Percentiles rank a stretch among this genome's conserved stretches.
phyloP scores from a whole-genome alignment of 2,797 vertebrate genomes.

The Brachyalestes nurse region DNA sequence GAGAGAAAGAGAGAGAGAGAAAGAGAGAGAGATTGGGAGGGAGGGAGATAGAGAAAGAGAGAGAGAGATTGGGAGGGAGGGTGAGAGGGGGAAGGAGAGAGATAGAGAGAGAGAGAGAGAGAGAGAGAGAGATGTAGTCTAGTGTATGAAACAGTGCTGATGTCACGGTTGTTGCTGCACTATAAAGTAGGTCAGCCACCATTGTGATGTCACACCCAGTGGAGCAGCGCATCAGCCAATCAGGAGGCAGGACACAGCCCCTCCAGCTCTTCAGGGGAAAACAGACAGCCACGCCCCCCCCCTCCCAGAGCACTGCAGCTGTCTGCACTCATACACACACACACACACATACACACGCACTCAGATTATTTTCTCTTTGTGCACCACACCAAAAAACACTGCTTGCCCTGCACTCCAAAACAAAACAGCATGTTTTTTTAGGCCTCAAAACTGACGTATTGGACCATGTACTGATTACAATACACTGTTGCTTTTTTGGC shows the following conservation, averaged over 20 bases:
- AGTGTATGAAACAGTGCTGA: conserved; percentile 62
- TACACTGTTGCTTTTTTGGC: no score
- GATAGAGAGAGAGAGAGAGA: no score
- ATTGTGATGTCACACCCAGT: conserved; percentile 71
- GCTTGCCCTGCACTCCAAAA: background rate
- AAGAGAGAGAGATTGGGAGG: background rate
- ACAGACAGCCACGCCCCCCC: conserved; percentile 45
- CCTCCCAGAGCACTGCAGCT: conserved; percentile 57
- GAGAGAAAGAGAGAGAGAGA: background rate
- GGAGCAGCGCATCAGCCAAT: conserved; percentile 66
- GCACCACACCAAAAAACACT: conserved; percentile 23
- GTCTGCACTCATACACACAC: conserved; percentile 40
- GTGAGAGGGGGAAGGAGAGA: no score
- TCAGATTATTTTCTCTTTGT: conserved; percentile 11
- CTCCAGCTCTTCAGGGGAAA: conserved; percentile 42
- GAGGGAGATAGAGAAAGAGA: conserved; percentile 29
- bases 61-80: background rate
- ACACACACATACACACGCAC: conserved; percentile 39
- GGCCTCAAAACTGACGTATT: background rate
- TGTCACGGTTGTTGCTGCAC: conserved; percentile 61
- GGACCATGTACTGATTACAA: no score
- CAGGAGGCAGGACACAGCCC: conserved; percentile 49
- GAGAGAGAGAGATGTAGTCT: background rate
- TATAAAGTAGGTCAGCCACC: conserved; percentile 75
- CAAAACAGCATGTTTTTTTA: background rate